Evolutionary conservation across 2,888 invertebrate genomes (phyloP), one percentile per base, ranked within the genome.

Genomic region (Parnassius smintheus): DNA sequence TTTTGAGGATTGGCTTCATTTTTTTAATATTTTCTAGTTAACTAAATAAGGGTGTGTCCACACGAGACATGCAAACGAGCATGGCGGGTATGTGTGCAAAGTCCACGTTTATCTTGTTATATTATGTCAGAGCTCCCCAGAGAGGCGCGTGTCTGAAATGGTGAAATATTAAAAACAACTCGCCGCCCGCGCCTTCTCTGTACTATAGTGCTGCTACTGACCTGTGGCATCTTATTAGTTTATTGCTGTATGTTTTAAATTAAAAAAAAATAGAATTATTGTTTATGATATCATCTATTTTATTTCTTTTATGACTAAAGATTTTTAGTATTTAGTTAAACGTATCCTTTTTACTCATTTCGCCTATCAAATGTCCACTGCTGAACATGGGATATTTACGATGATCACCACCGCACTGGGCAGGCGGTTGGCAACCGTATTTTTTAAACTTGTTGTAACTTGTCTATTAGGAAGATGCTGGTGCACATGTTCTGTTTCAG

Each of bases 131-230:
- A 72, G 73, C 77, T 86, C 87, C 87, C 86, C 76, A 71, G 86
- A 84, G 88, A 85, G 81, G 70, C 80, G 81, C 81, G 84, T 83
- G 83, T 73, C 77, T 69, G 70, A 70, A 67, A 70, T 68, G 72
- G 75, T 82, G 78, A 78, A 85, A 85, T 85, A 86, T 86, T 85
- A 86, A 86, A 83, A 83, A 81, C 76, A 78, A 79, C 76, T 77
- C 74, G 74, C 74, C 72, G 68, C 74, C 67, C 68, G 62, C 66
- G 68, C 71, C 66, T 67, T 65, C 71, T 71, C 70, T 64, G 63
- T 65, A 65, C 63, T 65, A 63, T 72, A 72, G 66, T 76, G 2
- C 25, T 52, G 2, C 0, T 48, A 25, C 1, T 2, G 4, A 48
- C 67, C 45, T 77, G 75, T 75, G 82, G 78, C 41, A 41, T 35